Evolutionary conservation across 2,113 vertebrate species (phyloP).

Genomic region (Tenebrosternarchus preto): DNA sequence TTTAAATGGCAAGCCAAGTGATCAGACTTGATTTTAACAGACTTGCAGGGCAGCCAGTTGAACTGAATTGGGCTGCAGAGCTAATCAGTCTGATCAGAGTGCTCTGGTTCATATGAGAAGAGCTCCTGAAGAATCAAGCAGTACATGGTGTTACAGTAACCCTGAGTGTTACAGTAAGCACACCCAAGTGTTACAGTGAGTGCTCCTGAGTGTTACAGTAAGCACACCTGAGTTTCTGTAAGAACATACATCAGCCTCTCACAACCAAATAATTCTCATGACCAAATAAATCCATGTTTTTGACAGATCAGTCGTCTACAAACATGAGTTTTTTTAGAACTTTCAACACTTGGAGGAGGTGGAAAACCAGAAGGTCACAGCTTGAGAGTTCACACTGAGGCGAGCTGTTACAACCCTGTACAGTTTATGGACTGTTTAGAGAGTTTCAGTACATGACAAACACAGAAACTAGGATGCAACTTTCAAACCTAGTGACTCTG

Average conservation of each 20-base stretch:
- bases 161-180: too few relatives aligned
- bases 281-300: not conserved
- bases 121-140: not conserved
- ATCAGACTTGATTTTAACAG: not conserved
- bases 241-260: too few relatives aligned
- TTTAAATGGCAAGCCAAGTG: not conserved
- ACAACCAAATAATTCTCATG: too few relatives aligned
- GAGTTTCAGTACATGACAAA: not conserved
- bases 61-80: not conserved
- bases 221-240: too few relatives aligned
- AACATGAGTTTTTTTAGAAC: not conserved
- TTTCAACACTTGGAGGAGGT: too few relatives aligned
- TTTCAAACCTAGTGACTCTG: not conserved
- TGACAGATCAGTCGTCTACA: not conserved
- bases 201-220: too few relatives aligned
- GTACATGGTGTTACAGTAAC: too few relatives aligned
- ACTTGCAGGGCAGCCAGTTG: not conserved
- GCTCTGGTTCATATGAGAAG: not conserved
- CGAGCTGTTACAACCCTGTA: too few relatives aligned
- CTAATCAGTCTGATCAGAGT: not conserved
- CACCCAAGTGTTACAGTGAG: too few relatives aligned
- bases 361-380: conserved; percentile 39
- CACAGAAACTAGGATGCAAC: not conserved
- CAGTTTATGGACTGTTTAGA: not conserved
- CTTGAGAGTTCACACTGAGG: too few relatives aligned